These are phyloP conservation scores for Catalaphyllia jardinei DNA, from an alignment of 64 coral and sea anemone species.

Conservation along the genomic window DNA sequence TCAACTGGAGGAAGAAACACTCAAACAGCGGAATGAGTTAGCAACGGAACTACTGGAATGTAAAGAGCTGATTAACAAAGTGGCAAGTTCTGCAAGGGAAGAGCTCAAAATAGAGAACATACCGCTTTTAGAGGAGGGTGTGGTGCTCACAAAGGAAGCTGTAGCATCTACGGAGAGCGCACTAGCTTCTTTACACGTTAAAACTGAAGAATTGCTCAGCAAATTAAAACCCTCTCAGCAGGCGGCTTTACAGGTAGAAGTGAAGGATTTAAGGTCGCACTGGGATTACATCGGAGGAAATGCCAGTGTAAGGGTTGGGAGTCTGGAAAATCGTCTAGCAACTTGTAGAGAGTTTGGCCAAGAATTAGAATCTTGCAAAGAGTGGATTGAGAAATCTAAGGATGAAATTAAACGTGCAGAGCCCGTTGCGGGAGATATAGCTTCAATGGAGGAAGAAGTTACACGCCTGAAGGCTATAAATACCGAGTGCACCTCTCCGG, in stretches of 20 bases:
- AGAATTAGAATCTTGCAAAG: not conserved
- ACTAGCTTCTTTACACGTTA: not conserved
- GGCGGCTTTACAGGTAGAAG: constrained; percentile 25
- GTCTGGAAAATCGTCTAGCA: constrained; percentile 11
- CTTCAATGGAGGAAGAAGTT: not conserved
- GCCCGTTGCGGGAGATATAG: not conserved
- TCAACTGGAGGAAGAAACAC: not conserved
- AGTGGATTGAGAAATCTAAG: constrained; percentile 33
- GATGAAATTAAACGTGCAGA: not conserved
- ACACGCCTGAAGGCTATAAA: not conserved
- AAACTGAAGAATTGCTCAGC: constrained; percentile 5
- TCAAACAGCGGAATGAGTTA: not conserved
- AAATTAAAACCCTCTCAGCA: constrained; percentile 27
- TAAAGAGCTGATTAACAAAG: constrained; percentile 20
- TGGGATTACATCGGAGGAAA: constrained; percentile 28
- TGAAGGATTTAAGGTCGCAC: constrained; percentile 1
- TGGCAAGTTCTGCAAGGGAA: not conserved
- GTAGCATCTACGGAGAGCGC: constrained; percentile 28
- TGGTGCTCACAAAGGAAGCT: not conserved
- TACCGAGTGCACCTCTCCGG: not conserved
- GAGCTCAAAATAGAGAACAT: constrained; percentile 21
- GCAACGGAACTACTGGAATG: constrained; percentile 2
- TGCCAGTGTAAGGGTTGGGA: not conserved
- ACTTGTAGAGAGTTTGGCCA: constrained; percentile 6
- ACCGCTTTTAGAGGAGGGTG: constrained; percentile 24